These are phyloP conservation scores for Alosa alosa DNA, from an alignment of 2,113 vertebrate genomes.

Conservation along the genomic window DNA sequence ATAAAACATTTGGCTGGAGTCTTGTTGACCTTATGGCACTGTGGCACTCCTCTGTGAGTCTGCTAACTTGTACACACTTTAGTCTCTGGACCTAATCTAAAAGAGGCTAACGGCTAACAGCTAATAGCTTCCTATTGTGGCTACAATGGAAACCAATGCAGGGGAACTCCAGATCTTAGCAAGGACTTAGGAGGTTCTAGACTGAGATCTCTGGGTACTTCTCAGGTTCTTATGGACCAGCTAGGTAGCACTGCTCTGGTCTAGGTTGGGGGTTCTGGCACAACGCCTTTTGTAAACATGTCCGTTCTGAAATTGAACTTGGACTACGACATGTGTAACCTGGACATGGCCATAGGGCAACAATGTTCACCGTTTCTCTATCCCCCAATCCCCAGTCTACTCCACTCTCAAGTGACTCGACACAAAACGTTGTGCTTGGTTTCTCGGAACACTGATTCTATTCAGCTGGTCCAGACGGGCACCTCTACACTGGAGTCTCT, in stretches of 20 bases:
- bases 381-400: neutral
- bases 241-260: neutral
- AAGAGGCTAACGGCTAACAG: neutral
- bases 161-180: neutral
- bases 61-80: neutral
- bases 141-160: neutral
- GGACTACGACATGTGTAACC: neutral
- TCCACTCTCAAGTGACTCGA: neutral
- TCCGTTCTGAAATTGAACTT: neutral
- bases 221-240: neutral
- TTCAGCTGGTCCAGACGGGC: neutral
- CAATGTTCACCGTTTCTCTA: neutral
- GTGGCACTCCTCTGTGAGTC: neutral
- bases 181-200: neutral
- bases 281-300: neutral
- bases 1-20: neutral
- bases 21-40: neutral
- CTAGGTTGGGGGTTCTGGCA: neutral
- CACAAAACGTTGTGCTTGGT: neutral
- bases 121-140: neutral
- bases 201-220: neutral
- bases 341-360: neutral
- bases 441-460: neutral
- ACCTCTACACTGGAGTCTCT: neutral
- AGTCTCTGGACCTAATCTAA: neutral